Evolutionary conservation across 2,113 vertebrate genomes (phyloP).

Genomic region (Corythaeola cristata): DNA sequence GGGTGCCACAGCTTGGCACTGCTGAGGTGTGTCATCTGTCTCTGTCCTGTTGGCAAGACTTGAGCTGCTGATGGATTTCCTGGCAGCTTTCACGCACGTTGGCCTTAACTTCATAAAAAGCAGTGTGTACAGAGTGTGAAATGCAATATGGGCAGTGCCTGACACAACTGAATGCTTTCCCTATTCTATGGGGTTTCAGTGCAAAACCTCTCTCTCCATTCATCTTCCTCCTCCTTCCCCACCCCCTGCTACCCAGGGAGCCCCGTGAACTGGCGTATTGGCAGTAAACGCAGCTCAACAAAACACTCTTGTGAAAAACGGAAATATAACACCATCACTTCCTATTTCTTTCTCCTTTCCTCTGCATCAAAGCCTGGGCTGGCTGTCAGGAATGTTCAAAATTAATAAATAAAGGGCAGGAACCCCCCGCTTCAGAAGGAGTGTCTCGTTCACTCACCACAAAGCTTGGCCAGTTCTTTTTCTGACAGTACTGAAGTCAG

Average conservation of each 20-base stretch:
- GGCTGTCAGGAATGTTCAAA: constrained; percentile 40
- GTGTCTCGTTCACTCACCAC: constrained; percentile 41
- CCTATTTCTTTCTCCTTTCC: constrained; percentile 29
- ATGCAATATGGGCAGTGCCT: background rate
- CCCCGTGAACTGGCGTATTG: background rate
- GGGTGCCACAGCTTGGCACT: background rate
- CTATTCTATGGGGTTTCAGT: background rate
- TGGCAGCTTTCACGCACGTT: background rate
- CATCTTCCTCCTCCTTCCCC: background rate
- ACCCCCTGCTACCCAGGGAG: background rate
- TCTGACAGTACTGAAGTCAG: constrained; percentile 27
- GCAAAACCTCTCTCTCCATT: constrained; percentile 17
- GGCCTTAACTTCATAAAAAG: background rate
- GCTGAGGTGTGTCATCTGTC: background rate
- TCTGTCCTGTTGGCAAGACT: background rate
- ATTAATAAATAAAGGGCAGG: constrained; percentile 2
- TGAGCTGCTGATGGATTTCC: background rate
- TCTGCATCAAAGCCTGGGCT: constrained; percentile 19
- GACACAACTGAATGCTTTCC: background rate
- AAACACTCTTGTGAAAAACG: constrained; percentile 8
- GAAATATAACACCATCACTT: constrained; percentile 16
- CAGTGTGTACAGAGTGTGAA: background rate
- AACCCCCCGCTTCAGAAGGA: background rate
- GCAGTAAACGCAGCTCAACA: constrained; percentile 33
- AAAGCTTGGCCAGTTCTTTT: constrained; percentile 28